Evolutionary conservation across 2,888 invertebrate species (phyloP).

Genomic region (Machimus atricapillus): DNA sequence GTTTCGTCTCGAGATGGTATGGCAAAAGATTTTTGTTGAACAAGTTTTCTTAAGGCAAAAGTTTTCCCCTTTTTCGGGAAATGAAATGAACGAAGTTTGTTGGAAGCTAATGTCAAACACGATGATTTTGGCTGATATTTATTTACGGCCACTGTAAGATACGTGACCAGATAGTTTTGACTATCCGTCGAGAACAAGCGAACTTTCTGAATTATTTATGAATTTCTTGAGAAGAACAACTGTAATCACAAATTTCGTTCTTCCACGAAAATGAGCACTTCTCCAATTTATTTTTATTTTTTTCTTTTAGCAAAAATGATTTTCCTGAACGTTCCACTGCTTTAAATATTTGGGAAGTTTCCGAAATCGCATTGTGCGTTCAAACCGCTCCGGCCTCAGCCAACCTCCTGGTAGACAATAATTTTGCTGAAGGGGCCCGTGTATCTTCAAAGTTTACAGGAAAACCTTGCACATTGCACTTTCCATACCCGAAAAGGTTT

Average conservation of each 20-base stretch:
- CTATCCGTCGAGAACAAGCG: not conserved
- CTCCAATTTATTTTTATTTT: not conserved
- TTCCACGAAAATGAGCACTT: not conserved
- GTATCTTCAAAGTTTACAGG: not conserved
- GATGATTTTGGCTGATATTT: slow-evolving; percentile 30
- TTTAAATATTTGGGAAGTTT: not conserved
- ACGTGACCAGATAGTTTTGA: slow-evolving; percentile 24
- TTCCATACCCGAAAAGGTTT: not conserved
- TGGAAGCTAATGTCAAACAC: slow-evolving; percentile 30
- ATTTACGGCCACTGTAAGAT: slow-evolving; percentile 1
- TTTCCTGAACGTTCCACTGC: not conserved
- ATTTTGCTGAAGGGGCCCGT: not conserved
- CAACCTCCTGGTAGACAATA: not conserved
- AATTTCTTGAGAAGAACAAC: not conserved
- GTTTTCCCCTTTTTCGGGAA: slow-evolving; percentile 16
- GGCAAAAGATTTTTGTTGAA: slow-evolving; percentile 29
- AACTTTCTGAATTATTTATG: slow-evolving; percentile 12
- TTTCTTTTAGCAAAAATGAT: not conserved
- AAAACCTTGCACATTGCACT: not conserved
- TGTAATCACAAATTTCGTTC: not conserved
- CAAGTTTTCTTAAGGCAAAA: slow-evolving; percentile 21
- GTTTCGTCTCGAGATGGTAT: not conserved
- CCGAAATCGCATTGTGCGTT: not conserved
- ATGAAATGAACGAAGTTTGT: slow-evolving; percentile 34
- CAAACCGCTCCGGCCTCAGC: not conserved